These are phyloP conservation scores for Diprion similis DNA, from an alignment of 1,140 invertebrate genomes.

Conservation along the genomic window DNA sequence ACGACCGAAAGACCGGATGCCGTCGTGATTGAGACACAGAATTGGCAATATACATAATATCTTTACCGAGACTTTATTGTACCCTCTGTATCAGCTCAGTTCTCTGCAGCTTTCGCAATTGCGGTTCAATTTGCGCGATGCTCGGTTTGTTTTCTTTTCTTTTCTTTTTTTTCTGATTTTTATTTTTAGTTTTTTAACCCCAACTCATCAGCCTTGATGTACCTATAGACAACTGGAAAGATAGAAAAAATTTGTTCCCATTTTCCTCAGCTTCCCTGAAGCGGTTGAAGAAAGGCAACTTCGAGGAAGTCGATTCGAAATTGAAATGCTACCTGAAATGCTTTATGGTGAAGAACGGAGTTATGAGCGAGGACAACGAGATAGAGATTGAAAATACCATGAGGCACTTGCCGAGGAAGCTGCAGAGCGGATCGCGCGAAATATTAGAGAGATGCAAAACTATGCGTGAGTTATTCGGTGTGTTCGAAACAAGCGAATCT, in stretches of 20 bases:
- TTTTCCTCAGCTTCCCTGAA: constrained; percentile 40
- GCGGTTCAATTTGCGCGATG: too few relatives aligned
- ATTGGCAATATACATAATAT: constrained; percentile 2
- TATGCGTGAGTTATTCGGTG: constrained; percentile 35
- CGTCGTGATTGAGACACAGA: constrained; percentile 4
- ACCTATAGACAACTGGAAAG: too few relatives aligned
- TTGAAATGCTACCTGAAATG: constrained; percentile 52
- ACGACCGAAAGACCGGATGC: constrained; percentile 6
- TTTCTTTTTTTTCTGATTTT: too few relatives aligned
- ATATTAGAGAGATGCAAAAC: constrained; percentile 42
- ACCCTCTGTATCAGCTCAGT: too few relatives aligned
- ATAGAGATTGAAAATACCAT: constrained; percentile 43
- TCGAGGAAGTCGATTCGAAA: constrained; percentile 40
- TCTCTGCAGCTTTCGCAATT: too few relatives aligned
- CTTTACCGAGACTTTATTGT: too few relatives aligned
- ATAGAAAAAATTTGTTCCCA: neutral
- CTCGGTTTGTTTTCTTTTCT: too few relatives aligned
- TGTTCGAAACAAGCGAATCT: neutral
- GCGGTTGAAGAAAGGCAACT: constrained; percentile 39
- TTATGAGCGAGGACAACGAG: constrained; percentile 39
- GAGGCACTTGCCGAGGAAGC: constrained; percentile 38
- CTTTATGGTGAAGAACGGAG: constrained; percentile 45
- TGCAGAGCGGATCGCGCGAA: constrained; percentile 37
- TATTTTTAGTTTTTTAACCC: too few relatives aligned
- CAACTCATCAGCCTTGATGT: too few relatives aligned